Percentiles rank a stretch among this genome's conserved stretches.
Conservation (phyloP, 2,113 vertebrate species). For the Rousettus leschenaultii region DNA sequence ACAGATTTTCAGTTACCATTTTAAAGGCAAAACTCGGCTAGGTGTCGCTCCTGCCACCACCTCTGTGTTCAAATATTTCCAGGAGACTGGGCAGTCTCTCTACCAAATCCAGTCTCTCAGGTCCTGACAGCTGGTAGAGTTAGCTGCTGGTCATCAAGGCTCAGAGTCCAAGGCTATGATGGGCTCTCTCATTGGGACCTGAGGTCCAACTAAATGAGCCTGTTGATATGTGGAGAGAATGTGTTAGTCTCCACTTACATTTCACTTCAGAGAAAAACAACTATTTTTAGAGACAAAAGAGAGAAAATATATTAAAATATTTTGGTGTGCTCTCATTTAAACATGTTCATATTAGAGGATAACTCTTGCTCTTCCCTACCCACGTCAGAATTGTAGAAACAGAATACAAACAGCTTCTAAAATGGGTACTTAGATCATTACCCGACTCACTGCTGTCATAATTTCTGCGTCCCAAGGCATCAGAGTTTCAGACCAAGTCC, state of each 20-base stretch:
- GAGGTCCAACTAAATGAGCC: neutral
- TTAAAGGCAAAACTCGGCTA: neutral
- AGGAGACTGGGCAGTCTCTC: neutral
- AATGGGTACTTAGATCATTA: neutral
- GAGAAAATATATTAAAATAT: neutral
- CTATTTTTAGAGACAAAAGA: neutral
- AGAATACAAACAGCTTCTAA: conserved; percentile 1
- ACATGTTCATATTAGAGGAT: neutral
- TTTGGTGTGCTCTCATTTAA: conserved; percentile 1
- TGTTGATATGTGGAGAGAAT: neutral
- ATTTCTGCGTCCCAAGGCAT: neutral
- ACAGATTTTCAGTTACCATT: conserved; percentile 27
- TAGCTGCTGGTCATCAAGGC: neutral
- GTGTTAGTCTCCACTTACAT: neutral
- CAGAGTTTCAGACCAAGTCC: neutral
- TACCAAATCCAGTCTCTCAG: neutral
- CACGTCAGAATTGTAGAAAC: neutral
- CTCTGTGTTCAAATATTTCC: neutral
- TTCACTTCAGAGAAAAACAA: neutral
- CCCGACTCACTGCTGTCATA: neutral
- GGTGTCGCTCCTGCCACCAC: neutral
- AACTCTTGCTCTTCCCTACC: neutral
- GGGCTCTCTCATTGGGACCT: neutral
- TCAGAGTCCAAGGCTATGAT: neutral
- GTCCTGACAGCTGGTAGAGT: neutral